Conservation (phyloP, 2,113 vertebrate species). For the Anoplopoma fimbria region DNA sequence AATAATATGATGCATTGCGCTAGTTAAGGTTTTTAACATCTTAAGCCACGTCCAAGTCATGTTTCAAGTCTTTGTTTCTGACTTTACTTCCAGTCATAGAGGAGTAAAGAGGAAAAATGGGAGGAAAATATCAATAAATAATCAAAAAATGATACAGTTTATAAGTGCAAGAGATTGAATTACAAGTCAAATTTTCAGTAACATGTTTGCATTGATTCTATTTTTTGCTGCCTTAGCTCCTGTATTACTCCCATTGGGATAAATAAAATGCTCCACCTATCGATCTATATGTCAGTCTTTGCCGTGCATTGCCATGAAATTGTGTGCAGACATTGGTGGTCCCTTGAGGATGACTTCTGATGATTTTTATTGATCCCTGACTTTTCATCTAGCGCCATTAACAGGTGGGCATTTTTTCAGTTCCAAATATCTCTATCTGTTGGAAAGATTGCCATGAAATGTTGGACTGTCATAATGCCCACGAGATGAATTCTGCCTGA, state of each 20-base stretch:
- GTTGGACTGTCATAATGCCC: neutral
- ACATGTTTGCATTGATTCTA: neutral
- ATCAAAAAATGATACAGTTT: neutral
- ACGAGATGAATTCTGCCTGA: neutral
- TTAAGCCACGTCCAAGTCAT: no score
- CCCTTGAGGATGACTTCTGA: neutral
- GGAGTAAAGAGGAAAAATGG: neutral
- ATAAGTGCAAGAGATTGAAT: neutral
- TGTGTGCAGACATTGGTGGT: neutral
- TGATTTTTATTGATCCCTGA: neutral
- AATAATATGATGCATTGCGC: neutral
- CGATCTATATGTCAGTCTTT: neutral
- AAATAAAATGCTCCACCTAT: no score
- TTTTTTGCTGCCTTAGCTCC: neutral
- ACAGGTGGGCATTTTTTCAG: neutral
- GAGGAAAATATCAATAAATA: neutral
- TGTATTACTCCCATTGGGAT: neutral
- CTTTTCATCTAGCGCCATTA: neutral
- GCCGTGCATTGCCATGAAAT: neutral
- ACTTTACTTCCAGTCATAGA: neutral
- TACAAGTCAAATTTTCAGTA: neutral
- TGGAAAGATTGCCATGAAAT: neutral
- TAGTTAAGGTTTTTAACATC: no score
- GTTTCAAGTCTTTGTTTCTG: neutral
- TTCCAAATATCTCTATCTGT: no score